Conservation (phyloP, 2,797 vertebrate genomes). For the Clarias laeviceps region DNA sequence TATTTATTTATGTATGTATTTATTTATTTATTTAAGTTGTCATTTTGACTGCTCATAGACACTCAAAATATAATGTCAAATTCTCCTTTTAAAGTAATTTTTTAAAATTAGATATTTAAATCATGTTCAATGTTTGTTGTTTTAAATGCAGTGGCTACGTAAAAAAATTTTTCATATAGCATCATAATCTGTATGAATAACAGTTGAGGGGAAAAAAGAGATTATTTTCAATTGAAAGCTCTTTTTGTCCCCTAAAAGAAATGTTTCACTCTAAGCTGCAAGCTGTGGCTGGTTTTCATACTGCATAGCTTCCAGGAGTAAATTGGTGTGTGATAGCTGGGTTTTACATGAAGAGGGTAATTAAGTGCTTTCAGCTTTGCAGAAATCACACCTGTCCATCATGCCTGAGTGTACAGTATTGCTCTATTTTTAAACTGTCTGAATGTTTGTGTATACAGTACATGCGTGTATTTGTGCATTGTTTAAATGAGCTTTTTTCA, state of each 20-base stretch:
- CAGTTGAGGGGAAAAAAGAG: not conserved
- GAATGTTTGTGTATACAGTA: not conserved
- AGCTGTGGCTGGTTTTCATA: not conserved
- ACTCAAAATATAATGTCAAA: not conserved
- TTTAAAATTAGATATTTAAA: not conserved
- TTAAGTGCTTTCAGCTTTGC: constrained; percentile 10
- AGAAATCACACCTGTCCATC: constrained; percentile 15
- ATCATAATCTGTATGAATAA: not conserved
- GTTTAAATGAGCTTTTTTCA: not conserved
- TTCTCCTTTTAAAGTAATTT: not conserved
- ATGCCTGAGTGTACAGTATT: not conserved
- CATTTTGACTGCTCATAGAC: not conserved
- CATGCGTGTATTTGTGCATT: not conserved
- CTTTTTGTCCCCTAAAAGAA: not conserved
- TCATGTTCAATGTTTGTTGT: not conserved
- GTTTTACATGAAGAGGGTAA: constrained; percentile 23
- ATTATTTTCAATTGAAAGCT: not conserved
- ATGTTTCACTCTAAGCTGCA: not conserved
- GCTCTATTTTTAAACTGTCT: not conserved
- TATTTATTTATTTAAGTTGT: not conserved
- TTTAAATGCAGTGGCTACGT: not conserved
- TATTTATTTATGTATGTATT: not conserved
- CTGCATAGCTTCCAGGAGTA: not conserved
- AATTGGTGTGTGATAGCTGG: constrained; percentile 8
- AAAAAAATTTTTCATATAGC: not conserved